phyloP scores from a whole-genome alignment of 2,113 vertebrate genomes.

The Psilopsiagon aurifrons region DNA sequence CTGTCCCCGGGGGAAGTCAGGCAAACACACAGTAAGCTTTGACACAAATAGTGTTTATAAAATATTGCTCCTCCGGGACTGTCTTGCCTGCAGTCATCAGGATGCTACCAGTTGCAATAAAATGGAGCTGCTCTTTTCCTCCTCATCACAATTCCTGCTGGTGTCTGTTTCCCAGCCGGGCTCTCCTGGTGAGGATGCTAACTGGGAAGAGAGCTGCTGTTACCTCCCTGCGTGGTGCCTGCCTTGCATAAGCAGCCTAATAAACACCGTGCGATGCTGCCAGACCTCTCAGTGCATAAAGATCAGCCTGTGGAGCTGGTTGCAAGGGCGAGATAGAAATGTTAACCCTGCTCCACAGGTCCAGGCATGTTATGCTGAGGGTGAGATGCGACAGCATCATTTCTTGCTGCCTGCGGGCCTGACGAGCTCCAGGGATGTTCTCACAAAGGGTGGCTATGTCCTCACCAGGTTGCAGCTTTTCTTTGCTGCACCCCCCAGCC shows the following conservation, averaged over 20 bases:
- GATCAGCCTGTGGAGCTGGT: background rate
- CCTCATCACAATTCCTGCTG: background rate
- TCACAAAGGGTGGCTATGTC: background rate
- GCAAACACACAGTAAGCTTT: constrained; percentile 1
- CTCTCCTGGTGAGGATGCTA: background rate
- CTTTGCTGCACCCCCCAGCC: background rate
- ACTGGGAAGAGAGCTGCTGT: background rate
- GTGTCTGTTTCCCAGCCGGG: background rate
- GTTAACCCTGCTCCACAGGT: background rate
- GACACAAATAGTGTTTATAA: constrained; percentile 35
- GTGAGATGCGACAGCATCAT: background rate
- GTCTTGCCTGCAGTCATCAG: background rate
- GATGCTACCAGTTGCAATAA: background rate
- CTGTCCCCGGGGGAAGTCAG: background rate
- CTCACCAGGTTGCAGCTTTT: background rate
- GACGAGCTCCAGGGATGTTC: fast-evolving
- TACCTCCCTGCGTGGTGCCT: background rate
- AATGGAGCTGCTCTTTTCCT: background rate
- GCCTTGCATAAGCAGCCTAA: background rate
- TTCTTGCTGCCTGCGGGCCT: background rate
- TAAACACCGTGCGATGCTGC: fast-evolving
- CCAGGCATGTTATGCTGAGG: background rate
- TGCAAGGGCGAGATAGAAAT: background rate
- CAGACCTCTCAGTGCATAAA: background rate
- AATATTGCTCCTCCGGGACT: constrained; percentile 20